Evolutionary conservation across 2,888 invertebrate species (phyloP), one percentile per base, ranked within the genome.

Genomic region (Cataglyphis livida): DNA sequence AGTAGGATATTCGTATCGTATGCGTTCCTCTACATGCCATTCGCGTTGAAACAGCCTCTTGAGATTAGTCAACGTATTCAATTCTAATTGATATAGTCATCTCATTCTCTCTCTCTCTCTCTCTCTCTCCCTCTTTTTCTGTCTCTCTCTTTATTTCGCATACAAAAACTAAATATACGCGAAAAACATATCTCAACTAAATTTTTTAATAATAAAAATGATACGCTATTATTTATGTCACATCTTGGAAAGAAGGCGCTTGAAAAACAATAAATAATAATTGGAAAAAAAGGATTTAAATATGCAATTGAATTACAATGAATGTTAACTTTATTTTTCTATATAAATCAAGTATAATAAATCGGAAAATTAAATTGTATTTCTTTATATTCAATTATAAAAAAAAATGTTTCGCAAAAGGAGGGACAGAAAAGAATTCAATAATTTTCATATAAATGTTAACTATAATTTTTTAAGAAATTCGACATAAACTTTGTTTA

Each of bases 11-110:
- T 25, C 28, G 18, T 21, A 21, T 62, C 41, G 28, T 48, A 32
- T 65, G 51, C 38, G 51, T 38, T 6, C 6, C 35, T 38, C 59
- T 70, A 18, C 41, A 28, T 21, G 41, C 5, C 18, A 54, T 66
- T 51, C 38, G 9, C 12, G 15, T 68, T 68, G 41, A 10, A 57
- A 59, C 59, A 35, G 25, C 12, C 78, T 44, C 78, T 25, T 21
- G 78, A 59, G 78, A 44, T 41, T 35, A n/a, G 15, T 57, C 12
- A 25, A 51, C 6, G 48, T 68, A 68, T 68, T 32, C 32, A 32
- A 51, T 68, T 12, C 32, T 68, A 48, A 48, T 68, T 68, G n/a
- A 48, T 48, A 32, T 51, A n/a, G 68, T 7, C n/a, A n/a, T 51
- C 18, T 6, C 18, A 3, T 0, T 7, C 51, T 51, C 3, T 51